phyloP scores from a whole-genome alignment of 2,113 vertebrate genomes.

The Sinocyclocheilus anshuiensis region DNA sequence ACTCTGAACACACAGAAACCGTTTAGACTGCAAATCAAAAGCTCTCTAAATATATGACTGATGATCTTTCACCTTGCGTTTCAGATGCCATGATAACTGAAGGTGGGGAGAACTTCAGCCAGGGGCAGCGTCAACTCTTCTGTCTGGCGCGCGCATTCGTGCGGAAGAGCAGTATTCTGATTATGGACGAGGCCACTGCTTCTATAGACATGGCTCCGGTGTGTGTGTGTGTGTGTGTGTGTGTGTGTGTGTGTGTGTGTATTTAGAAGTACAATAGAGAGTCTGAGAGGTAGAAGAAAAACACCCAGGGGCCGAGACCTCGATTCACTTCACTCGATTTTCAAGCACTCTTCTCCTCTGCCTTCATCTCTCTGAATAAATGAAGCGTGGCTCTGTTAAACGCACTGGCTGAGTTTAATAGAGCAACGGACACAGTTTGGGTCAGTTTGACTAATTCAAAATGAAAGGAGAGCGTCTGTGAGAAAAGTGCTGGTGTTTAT shows the following conservation, averaged over 20 bases:
- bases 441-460: not conserved
- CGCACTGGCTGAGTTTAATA: not conserved
- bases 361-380: slow-evolving; percentile 30
- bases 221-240: not conserved
- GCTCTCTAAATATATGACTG: not conserved
- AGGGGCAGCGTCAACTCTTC: slow-evolving; percentile 96
- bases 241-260: not conserved
- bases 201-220: slow-evolving; percentile 98
- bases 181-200: slow-evolving; percentile 98
- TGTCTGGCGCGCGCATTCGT: slow-evolving; percentile 95
- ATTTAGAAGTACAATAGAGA: not conserved
- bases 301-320: not conserved
- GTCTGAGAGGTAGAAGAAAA: too few relatives aligned
- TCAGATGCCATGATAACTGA: slow-evolving; percentile 94
- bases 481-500: not conserved
- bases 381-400: slow-evolving; percentile 5
- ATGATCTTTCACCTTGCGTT: slow-evolving; percentile 30
- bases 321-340: not conserved
- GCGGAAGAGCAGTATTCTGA: slow-evolving; percentile 97
- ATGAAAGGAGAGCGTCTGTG: not conserved
- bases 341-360: not conserved
- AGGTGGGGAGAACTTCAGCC: slow-evolving; percentile 98
- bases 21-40: too few relatives aligned
- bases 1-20: not conserved
- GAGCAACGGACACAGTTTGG: not conserved